phyloP scores from a whole-genome alignment of 2,888 invertebrate species.

The Orchestes rusci region DNA sequence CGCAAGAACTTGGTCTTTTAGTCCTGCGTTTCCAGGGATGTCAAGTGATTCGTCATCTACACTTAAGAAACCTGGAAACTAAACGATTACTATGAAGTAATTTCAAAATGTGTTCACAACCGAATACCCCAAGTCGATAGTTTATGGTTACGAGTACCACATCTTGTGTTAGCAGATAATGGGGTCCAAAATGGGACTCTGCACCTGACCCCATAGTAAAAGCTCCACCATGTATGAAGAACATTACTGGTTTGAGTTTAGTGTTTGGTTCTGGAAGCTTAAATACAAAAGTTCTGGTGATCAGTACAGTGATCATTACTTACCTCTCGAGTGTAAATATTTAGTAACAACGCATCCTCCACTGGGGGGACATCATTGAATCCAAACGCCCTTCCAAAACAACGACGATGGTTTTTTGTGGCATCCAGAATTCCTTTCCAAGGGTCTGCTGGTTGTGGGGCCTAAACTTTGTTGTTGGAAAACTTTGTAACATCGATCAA shows the following conservation, averaged over 20 bases:
- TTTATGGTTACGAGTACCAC: constrained; percentile 45
- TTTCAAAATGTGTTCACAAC: constrained; percentile 3
- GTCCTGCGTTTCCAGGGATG: constrained; percentile 47
- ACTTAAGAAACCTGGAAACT: constrained; percentile 43
- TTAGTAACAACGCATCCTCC: no score
- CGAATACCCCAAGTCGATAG: constrained; percentile 45
- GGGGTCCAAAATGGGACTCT: constrained; percentile 37
- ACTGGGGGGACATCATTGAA: no score
- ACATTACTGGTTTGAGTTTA: constrained; percentile 37
- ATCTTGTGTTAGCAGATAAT: constrained; percentile 44
- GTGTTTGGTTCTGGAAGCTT: constrained; percentile 1
- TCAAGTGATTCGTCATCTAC: constrained; percentile 43
- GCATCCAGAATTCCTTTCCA: constrained; percentile 31
- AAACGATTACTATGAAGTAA: neutral
- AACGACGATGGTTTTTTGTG: constrained; percentile 23
- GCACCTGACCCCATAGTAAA: constrained; percentile 44
- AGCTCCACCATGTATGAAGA: constrained; percentile 48
- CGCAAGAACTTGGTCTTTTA: constrained; percentile 48
- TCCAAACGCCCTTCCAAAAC: neutral
- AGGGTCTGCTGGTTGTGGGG: constrained; percentile 27
- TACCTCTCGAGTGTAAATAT: no score
- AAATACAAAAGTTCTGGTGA: no score
- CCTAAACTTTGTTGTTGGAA: no score
- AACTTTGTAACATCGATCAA: no score
- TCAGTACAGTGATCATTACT: no score